These are phyloP conservation scores for Syngnathus rostellatus DNA, from an alignment of 2,797 vertebrate genomes.

Conservation along the genomic window DNA sequence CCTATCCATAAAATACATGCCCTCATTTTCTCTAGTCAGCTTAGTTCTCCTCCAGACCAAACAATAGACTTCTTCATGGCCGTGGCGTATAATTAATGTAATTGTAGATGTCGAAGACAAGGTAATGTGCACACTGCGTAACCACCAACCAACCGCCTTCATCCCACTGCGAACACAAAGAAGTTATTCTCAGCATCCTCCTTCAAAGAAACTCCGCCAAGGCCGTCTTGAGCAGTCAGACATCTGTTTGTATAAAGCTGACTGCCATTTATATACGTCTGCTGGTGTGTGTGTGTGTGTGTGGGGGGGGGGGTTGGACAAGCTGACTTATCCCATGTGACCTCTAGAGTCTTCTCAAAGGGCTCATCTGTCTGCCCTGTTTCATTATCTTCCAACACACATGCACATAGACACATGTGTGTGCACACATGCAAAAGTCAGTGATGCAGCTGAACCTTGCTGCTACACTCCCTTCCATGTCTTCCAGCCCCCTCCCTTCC, in stretches of 20 bases:
- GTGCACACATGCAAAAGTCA: slow-evolving; percentile 34
- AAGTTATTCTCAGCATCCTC: slow-evolving; percentile 27
- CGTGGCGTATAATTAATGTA: slow-evolving; percentile 55
- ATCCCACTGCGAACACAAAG: slow-evolving; percentile 34
- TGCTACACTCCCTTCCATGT: not conserved
- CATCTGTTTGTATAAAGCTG: slow-evolving; percentile 49
- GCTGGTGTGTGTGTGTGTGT: slow-evolving; percentile 1
- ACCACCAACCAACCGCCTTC: slow-evolving; percentile 20
- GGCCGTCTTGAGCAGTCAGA: slow-evolving; percentile 30
- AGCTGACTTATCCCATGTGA: slow-evolving; percentile 37
- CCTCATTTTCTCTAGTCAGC: slow-evolving; percentile 7
- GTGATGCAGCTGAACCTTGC: slow-evolving; percentile 47
- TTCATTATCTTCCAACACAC: slow-evolving; percentile 45
- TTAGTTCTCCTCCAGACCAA: slow-evolving; percentile 15
- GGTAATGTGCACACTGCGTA: slow-evolving; percentile 53
- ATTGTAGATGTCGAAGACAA: slow-evolving; percentile 58
- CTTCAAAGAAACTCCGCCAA: slow-evolving; percentile 35
- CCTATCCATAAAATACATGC: not conserved
- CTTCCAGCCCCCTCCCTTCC: not conserved
- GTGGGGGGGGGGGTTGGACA: slow-evolving; percentile 2
- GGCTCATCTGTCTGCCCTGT: slow-evolving; percentile 55
- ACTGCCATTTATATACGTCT: slow-evolving; percentile 41
- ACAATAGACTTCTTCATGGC: slow-evolving; percentile 51
- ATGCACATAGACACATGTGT: slow-evolving; percentile 9
- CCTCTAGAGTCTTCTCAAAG: slow-evolving; percentile 36